phyloP scores from a whole-genome alignment of 2,797 vertebrate species.

The Rhadinocentrus ornatus region DNA sequence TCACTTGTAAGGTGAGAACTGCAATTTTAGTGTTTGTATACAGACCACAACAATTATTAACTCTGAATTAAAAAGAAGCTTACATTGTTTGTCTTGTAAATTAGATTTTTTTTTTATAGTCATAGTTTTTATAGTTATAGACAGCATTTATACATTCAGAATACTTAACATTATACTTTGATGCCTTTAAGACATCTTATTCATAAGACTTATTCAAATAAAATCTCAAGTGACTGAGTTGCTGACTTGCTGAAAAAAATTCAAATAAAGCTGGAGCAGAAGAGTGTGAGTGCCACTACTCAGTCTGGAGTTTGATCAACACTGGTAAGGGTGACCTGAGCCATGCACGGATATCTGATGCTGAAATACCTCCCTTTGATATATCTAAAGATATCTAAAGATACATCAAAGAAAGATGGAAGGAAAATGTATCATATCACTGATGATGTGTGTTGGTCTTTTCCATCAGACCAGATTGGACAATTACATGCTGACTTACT shows the following conservation, averaged over 20 bases:
- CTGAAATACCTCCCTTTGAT: slow-evolving; percentile 11
- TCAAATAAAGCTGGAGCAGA: slow-evolving; percentile 32
- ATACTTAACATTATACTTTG: neutral
- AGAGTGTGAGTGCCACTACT: slow-evolving; percentile 28
- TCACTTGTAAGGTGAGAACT: neutral
- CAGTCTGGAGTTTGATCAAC: slow-evolving; percentile 37
- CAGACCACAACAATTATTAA: too few relatives aligned
- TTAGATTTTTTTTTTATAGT: too few relatives aligned
- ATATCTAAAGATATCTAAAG: slow-evolving; percentile 21
- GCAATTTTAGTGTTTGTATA: neutral
- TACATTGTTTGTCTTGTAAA: neutral
- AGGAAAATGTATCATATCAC: slow-evolving; percentile 3
- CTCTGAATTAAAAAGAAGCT: too few relatives aligned
- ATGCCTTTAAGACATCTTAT: neutral
- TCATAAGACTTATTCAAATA: slow-evolving; percentile 23
- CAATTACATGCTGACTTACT: neutral
- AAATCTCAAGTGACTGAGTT: slow-evolving; percentile 39
- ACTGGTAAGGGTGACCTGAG: slow-evolving; percentile 28
- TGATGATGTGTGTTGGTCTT: neutral
- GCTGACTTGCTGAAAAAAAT: slow-evolving; percentile 16
- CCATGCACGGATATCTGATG: slow-evolving; percentile 19
- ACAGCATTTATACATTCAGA: neutral
- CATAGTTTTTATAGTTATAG: neutral
- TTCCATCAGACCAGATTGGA: neutral
- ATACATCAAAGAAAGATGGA: slow-evolving; percentile 12